Percentiles rank a stretch among this genome's conserved stretches.
These are phyloP conservation scores for Bovichtus diacanthus DNA, from an alignment of 2,797 vertebrate genomes.

Conservation along the genomic window DNA sequence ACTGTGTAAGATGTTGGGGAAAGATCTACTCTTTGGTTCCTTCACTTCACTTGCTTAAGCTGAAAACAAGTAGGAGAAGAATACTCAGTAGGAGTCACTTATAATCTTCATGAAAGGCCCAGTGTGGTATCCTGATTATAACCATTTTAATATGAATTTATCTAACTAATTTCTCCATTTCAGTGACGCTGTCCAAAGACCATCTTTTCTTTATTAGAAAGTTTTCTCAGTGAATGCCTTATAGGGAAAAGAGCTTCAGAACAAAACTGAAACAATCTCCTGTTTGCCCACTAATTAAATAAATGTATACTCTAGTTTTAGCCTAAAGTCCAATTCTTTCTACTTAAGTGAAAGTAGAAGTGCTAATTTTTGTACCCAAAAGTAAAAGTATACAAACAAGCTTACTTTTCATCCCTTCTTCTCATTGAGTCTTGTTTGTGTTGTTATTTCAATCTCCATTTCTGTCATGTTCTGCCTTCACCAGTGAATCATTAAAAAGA, in stretches of 20 bases:
- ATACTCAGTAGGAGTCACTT: neutral
- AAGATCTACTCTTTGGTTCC: neutral
- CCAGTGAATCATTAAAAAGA: conserved; percentile 64
- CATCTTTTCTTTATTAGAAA: neutral
- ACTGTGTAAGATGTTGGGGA: neutral
- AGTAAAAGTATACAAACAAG: neutral
- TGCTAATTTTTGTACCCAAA: neutral
- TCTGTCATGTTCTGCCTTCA: conserved; percentile 44
- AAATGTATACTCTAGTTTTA: neutral
- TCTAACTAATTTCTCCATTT: neutral
- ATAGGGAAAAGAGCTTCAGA: neutral
- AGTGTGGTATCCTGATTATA: conserved; percentile 8
- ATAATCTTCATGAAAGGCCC: neutral
- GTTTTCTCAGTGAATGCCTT: neutral
- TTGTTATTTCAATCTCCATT: conserved; percentile 15
- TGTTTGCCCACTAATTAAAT: conserved; percentile 13
- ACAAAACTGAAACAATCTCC: conserved; percentile 1
- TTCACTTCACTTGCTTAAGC: neutral
- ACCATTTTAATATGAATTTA: neutral
- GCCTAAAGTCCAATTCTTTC: conserved; percentile 13
- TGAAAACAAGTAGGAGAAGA: neutral
- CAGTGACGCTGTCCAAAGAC: conserved; percentile 6
- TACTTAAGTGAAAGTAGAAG: neutral
- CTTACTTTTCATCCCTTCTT: neutral
- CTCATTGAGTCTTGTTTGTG: conserved; percentile 36